phyloP scores from a whole-genome alignment of 2,113 vertebrate species.

The Syngnathus typhle region DNA sequence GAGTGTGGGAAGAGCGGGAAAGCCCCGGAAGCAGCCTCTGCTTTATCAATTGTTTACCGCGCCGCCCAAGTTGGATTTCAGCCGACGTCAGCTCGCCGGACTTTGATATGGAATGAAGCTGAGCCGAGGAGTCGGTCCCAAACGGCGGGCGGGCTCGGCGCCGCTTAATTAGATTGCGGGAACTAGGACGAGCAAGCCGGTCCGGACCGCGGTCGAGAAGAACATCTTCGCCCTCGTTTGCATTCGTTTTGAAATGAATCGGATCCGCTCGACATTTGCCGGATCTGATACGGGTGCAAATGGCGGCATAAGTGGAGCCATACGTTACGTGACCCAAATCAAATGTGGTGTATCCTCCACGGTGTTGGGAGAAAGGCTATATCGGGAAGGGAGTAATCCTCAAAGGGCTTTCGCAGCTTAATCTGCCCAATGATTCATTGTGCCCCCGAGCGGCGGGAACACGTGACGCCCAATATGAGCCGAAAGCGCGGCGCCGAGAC shows the following conservation, averaged over 20 bases:
- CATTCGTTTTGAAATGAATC: not conserved
- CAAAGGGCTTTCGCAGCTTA: constrained; percentile 58
- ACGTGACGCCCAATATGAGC: constrained; percentile 58
- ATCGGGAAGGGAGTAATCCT: constrained; percentile 58
- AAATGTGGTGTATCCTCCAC: constrained; percentile 38
- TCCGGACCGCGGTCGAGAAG: constrained; percentile 11
- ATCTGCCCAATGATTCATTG: constrained; percentile 63
- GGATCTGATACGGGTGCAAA: constrained; percentile 27
- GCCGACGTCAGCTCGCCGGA: constrained; percentile 22
- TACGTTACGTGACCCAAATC: constrained; percentile 46
- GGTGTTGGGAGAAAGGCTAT: constrained; percentile 33
- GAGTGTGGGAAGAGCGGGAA: constrained; percentile 24
- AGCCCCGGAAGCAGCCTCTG: constrained; percentile 16
- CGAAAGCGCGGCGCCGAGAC: constrained; percentile 28
- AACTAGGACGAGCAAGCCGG: constrained; percentile 27
- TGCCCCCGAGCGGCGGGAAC: constrained; percentile 57
- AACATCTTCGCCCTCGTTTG: not conserved
- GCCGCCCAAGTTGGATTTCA: constrained; percentile 13
- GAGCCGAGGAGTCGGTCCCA: constrained; percentile 18
- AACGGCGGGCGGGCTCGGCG: constrained; percentile 20
- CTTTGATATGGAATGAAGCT: constrained; percentile 12
- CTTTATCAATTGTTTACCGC: constrained; percentile 14
- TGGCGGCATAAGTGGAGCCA: constrained; percentile 20
- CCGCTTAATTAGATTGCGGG: constrained; percentile 33
- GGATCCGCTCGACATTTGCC: not conserved